These are phyloP conservation scores for Xenopus tropicalis DNA, from an alignment of 2,113 vertebrate genomes.

Conservation along the genomic window UCB_Xtro_10.0 CM004449.2:90333501-90334000, in stretches of 20 bases:
- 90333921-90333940: no score
- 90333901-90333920: no score
- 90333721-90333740: not conserved
- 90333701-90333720: not conserved
- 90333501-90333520: no score
- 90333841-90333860: not conserved
- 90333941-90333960: no score
- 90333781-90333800: not conserved
- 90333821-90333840: not conserved
- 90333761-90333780: not conserved
- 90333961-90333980: no score
- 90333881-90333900: no score
- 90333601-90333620: slow-evolving; percentile 17
- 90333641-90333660: slow-evolving; percentile 17
- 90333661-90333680: not conserved
- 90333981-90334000: no score
- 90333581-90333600: slow-evolving; percentile 1
- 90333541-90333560: not conserved
- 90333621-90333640: slow-evolving; percentile 2
- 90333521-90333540: not conserved
- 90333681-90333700: not conserved
- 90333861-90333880: no score
- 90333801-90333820: not conserved
- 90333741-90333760: not conserved
- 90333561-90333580: slow-evolving; percentile 13